Evolutionary conservation across 2,888 invertebrate genomes (phyloP), one percentile per base, ranked within the genome.

Genomic region (Cephus spinipes): DNA sequence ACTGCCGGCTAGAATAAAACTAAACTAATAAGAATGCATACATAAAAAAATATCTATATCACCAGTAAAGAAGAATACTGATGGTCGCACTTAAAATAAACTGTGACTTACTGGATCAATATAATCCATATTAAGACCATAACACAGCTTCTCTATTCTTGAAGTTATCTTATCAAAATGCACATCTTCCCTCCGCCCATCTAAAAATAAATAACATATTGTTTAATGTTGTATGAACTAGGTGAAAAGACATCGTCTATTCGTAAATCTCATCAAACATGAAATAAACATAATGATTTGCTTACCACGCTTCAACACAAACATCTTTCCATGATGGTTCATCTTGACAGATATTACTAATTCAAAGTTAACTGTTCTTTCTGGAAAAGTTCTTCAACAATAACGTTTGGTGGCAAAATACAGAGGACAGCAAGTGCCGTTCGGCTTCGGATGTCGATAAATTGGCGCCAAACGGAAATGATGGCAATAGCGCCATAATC

Each of bases 101-200:
- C 11, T 23, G 73, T 33, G 79, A 93, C 95, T 94, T 94, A 98
- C 98, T 40, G 99, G 98, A 91, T 99, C 98, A 34, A 99, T 96
- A 93, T 96, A 99, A 83, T 99, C 98, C 95, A 96, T 96, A 90
- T 99, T 97, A 76, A 99, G 93, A 33, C 98, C 98, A 93, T 99
- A 98, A 90, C 99, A 98, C 78, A 99, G 93, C 90, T 99, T 99
- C 87, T 96, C 95, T 75, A 99, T 97, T 87, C 99, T 94, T 1
- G 98, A 98, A 0, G 99, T 99, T 81, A 99, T 99, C 94, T 99
- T 99, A 92, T 99, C 99, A 90, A 99, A 96, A 92, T 98, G 97
- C 1, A 99, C 97, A 85, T 95, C 95, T 91, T 99, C 99, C 89
- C 95, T 95, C 77, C 97, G 94, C 0, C 98, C 98, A 94, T 96